Evolutionary conservation across 2,113 vertebrate species (phyloP), one percentile per base, ranked within the genome.

Genomic region (Salminus brasiliensis): DNA sequence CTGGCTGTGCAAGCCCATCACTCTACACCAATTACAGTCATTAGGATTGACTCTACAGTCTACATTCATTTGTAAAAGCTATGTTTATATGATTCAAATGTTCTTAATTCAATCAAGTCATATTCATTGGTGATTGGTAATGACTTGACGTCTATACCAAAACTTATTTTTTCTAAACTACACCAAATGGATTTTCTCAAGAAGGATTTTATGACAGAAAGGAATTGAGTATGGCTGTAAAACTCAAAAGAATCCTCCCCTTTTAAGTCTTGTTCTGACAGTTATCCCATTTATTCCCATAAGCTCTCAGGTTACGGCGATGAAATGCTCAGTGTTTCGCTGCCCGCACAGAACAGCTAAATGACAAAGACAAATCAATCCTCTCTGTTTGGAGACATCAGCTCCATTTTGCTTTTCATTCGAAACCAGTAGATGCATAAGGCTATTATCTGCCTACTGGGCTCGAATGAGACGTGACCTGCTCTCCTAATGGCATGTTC

Each of bases 381-480:
- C 4, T 6, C 18, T 23, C 62, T 39, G 59, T 63, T 63, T 16
- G 5, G 16, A 63, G 2, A 10, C 27, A n/a, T 7, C 57, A 4
- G 62, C 15, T 55, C 30, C 53, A 18, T 41, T 76, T 55, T 41
- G 3, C 25, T 4, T 41, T 45, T 77, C 65, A 66, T 66, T 43
- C 36, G 34, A n/a, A 70, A 34, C 11, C 52, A 70, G 57, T 11
- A 52, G 41, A 59, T 72, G 41, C 12, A 8, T 27, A 52, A 79
- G 45, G 55, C 21, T 39, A 49, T 79, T 72, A 52, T 29, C 34
- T 23, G 43, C 68, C 57, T 8, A 34, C 76, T 49, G 55, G 57
- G 52, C 76, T 34, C 66, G 71, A 49, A 70, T 49, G 67, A 71
- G 76, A 62, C 39, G 36, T 77, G 55, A 68, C 60, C 49, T 21